A percentile compares a stretch with the other conserved stretches of the same genome.
These are phyloP conservation scores for Oligia fasciuncula DNA, from an alignment of 2,888 invertebrate species.

Conservation along the genomic window DNA sequence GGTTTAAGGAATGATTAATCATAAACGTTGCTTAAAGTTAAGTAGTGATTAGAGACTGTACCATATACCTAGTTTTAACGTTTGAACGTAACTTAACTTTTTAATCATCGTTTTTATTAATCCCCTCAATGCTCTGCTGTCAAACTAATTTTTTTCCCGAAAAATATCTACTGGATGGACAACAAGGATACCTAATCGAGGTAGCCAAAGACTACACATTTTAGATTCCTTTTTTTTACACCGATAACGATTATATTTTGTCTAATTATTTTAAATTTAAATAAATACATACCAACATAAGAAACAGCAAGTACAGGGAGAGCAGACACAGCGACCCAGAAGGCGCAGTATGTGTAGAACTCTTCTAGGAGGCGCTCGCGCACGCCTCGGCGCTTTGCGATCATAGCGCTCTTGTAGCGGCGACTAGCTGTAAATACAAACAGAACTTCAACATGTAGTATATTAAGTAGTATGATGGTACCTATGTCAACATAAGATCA, in stretches of 20 bases:
- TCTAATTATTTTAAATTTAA: not conserved
- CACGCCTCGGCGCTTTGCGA: constrained; percentile 70
- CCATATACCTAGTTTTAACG: too few species aligned
- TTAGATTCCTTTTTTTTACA: not conserved
- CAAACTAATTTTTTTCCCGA: not conserved
- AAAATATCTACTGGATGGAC: not conserved
- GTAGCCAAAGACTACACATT: not conserved
- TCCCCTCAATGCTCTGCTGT: not conserved
- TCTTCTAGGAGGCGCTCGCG: constrained; percentile 80
- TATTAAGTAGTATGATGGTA: not conserved
- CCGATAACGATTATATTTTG: not conserved
- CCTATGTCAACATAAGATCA: not conserved
- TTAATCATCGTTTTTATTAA: too few species aligned
- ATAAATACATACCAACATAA: constrained; percentile 80
- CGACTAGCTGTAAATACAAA: constrained; percentile 34
- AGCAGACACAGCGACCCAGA: constrained; percentile 83
- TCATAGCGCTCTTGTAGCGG: constrained; percentile 62
- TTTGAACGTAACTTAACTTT: too few species aligned
- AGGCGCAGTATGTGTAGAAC: constrained; percentile 84
- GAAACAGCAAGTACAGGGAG: constrained; percentile 84
- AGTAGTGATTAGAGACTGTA: not conserved
- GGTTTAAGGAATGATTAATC: not conserved
- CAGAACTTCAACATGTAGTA: not conserved
- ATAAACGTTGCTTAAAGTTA: not conserved
- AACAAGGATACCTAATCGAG: not conserved